These are phyloP conservation scores for Chrysocyon brachyurus DNA, from an alignment of 2,797 vertebrate species.

Conservation along the genomic window DNA sequence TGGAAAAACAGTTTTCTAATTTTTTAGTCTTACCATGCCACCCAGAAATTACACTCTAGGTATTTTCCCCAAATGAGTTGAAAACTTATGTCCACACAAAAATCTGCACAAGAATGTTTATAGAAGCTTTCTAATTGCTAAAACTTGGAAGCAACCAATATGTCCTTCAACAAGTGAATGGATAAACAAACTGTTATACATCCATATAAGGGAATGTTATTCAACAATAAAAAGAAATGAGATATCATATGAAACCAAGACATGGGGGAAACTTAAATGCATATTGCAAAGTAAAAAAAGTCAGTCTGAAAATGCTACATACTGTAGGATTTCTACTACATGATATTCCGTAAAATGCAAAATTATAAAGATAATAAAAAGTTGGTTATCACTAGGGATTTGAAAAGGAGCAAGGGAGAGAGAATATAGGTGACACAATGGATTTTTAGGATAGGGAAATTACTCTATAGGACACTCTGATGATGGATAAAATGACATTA, in stretches of 20 bases:
- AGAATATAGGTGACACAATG: background rate
- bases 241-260: background rate
- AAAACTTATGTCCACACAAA: background rate
- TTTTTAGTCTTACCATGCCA: background rate
- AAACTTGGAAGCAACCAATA: background rate
- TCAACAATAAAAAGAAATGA: constrained; percentile 50
- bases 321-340: background rate
- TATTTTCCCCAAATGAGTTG: background rate
- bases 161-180: background rate
- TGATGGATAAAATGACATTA: background rate
- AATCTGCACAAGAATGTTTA: background rate
- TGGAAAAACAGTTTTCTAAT: background rate
- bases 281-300: background rate
- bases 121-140: background rate
- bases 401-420: background rate
- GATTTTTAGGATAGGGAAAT: background rate
- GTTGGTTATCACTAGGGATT: background rate
- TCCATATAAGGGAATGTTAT: background rate
- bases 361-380: background rate
- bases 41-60: background rate
- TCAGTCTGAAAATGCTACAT: background rate
- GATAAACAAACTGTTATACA: constrained; percentile 7
- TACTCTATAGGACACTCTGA: background rate
- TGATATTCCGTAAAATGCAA: background rate
- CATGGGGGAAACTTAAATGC: background rate